A percentile compares a stretch with the other conserved stretches of the same genome.
phyloP scores from a whole-genome alignment of 2,113 vertebrate species.

The Pollimyrus isidori region DNA sequence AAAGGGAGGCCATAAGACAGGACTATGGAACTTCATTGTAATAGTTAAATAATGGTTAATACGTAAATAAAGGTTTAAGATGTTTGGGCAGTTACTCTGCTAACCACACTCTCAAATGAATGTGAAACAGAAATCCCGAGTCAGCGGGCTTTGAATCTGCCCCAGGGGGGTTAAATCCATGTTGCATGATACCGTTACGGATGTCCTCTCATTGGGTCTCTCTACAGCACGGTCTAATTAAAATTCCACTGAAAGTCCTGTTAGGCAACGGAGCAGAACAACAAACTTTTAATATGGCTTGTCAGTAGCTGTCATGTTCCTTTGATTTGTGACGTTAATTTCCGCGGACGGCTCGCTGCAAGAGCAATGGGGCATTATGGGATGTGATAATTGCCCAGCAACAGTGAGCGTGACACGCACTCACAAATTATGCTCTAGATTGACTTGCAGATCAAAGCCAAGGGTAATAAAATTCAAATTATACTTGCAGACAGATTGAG shows the following conservation, averaged over 20 bases:
- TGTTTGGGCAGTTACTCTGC: background rate
- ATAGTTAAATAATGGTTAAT: background rate
- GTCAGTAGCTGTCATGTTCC: background rate
- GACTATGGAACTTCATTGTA: background rate
- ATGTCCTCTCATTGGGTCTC: background rate
- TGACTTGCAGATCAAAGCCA: background rate
- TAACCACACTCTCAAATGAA: background rate
- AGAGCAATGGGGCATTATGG: background rate
- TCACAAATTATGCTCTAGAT: background rate
- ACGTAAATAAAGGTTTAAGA: background rate
- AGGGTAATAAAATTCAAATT: background rate
- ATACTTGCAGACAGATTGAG: background rate
- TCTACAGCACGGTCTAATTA: background rate
- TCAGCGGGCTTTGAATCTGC: background rate
- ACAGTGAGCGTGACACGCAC: background rate
- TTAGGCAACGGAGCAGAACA: background rate
- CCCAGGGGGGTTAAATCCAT: background rate
- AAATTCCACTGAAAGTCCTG: constrained; percentile 7
- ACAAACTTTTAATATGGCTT: background rate
- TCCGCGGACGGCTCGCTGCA: background rate
- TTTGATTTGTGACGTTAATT: background rate
- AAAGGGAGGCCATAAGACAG: background rate
- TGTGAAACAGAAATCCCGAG: background rate
- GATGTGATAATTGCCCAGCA: background rate
- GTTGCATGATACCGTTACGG: background rate